Evolutionary conservation across 2,888 invertebrate species (phyloP).

Genomic region (Cephus nigrinus): DNA sequence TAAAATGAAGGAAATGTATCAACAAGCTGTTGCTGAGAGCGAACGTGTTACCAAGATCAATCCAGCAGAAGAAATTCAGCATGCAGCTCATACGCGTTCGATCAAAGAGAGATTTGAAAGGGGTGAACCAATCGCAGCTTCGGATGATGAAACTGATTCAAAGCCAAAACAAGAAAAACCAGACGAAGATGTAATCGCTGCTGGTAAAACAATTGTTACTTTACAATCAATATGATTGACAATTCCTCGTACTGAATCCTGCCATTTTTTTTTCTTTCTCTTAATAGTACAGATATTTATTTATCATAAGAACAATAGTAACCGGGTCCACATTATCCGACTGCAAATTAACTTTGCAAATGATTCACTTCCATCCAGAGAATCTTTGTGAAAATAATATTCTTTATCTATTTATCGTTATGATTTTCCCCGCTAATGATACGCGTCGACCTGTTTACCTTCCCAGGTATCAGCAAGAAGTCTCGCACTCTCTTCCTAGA

Average conservation of each 20-base stretch:
- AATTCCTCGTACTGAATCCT: not conserved
- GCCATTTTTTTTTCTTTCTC: not conserved
- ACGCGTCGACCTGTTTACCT: not conserved
- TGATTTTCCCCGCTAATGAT: not conserved
- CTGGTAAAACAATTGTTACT: slow-evolving; percentile 69
- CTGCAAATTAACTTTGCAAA: not conserved
- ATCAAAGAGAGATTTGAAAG: slow-evolving; percentile 86
- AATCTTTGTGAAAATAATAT: not conserved
- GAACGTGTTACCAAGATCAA: slow-evolving; percentile 70
- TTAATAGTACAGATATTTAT: not conserved
- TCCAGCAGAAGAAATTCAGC: slow-evolving; percentile 61
- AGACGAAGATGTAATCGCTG: slow-evolving; percentile 83
- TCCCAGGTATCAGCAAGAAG: slow-evolving; percentile 84
- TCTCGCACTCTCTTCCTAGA: slow-evolving; percentile 88
- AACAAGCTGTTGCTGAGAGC: slow-evolving; percentile 87
- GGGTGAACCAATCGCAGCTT: slow-evolving; percentile 74
- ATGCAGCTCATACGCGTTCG: slow-evolving; percentile 69
- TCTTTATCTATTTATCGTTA: not conserved
- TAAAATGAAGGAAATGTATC: slow-evolving; percentile 92
- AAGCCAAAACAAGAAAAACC: slow-evolving; percentile 73
- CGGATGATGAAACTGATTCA: slow-evolving; percentile 71
- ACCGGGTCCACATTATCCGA: not conserved
- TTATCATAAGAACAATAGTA: not conserved
- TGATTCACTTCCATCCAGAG: not conserved
- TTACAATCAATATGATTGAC: not conserved